Conservation (phyloP, 1,140 invertebrate species). For the Wasmannia auropunctata region DNA sequence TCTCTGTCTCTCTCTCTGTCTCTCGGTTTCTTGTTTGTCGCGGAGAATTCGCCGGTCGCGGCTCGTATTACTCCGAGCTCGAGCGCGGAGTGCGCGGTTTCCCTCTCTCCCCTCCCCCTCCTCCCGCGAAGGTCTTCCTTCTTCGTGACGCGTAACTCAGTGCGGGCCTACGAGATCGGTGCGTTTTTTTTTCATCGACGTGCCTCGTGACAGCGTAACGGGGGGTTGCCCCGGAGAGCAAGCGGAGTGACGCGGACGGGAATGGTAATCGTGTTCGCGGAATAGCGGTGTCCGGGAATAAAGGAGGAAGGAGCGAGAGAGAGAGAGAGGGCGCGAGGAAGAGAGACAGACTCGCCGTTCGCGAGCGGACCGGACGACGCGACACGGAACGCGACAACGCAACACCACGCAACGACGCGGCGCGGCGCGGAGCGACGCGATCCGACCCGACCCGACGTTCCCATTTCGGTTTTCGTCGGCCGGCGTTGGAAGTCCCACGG, state of each 20-base stretch:
- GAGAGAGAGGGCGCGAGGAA: conserved; percentile 20
- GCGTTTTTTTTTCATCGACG: conserved; percentile 6
- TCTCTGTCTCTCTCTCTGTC: background rate
- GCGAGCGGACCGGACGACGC: conserved; percentile 38
- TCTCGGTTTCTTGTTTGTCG: background rate
- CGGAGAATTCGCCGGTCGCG: background rate
- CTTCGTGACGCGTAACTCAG: background rate
- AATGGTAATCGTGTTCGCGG: conserved; percentile 5
- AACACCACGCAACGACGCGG: background rate
- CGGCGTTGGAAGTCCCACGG: background rate
- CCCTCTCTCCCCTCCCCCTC: background rate
- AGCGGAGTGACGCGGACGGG: conserved; percentile 21
- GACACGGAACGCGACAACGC: conserved; percentile 5
- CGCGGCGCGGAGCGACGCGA: background rate
- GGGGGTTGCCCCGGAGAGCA: conserved; percentile 6
- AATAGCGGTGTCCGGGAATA: conserved; percentile 33
- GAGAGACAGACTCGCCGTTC: background rate
- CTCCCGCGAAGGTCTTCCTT: background rate
- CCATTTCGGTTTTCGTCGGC: conserved; percentile 24
- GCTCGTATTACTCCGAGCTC: background rate
- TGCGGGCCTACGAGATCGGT: background rate
- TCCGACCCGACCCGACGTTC: conserved; percentile 19
- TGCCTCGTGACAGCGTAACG: conserved; percentile 14
- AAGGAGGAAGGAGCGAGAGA: background rate
- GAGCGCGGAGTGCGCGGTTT: background rate